Evolutionary conservation across 1,140 invertebrate species (phyloP).

Genomic region (Tetramorium alpestre): DNA sequence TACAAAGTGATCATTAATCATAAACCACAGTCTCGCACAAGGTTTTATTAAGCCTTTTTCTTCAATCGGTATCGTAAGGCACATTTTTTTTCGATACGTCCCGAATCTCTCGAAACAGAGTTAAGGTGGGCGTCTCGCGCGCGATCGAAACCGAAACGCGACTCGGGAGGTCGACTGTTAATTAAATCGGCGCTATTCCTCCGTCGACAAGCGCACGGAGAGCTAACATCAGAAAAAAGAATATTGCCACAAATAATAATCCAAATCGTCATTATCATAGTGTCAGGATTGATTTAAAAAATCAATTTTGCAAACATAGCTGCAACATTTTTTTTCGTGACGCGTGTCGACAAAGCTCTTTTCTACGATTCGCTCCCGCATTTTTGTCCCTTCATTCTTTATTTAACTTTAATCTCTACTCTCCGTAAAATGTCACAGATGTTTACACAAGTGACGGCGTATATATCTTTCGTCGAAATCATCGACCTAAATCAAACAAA

Average conservation of each 20-base stretch:
- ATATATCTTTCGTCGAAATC: slow-evolving; percentile 16
- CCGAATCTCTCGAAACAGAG: slow-evolving; percentile 63
- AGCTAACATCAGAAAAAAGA: not conserved
- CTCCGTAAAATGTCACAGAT: slow-evolving; percentile 11
- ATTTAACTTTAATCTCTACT: not conserved
- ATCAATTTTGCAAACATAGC: not conserved
- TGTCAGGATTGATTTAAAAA: not conserved
- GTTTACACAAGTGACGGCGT: not conserved
- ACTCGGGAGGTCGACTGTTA: slow-evolving; percentile 52
- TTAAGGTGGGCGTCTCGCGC: slow-evolving; percentile 30
- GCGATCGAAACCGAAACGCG: slow-evolving; percentile 66
- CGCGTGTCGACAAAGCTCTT: not conserved
- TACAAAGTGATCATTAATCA: not conserved
- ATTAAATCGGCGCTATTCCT: slow-evolving; percentile 27
- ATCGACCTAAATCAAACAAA: not conserved
- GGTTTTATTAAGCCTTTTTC: slow-evolving; percentile 18
- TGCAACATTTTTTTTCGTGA: slow-evolving; percentile 14
- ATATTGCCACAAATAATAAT: not conserved
- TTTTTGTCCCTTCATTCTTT: not conserved
- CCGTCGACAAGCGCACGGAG: not conserved
- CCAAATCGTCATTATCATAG: not conserved
- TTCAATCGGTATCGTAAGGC: slow-evolving; percentile 77
- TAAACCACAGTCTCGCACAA: not conserved
- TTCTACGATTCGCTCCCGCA: not conserved
- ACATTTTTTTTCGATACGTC: slow-evolving; percentile 73